Evolutionary conservation across 2,888 invertebrate species (phyloP), one percentile per base, ranked within the genome.

Genomic region (Morpho deidamia): DNA sequence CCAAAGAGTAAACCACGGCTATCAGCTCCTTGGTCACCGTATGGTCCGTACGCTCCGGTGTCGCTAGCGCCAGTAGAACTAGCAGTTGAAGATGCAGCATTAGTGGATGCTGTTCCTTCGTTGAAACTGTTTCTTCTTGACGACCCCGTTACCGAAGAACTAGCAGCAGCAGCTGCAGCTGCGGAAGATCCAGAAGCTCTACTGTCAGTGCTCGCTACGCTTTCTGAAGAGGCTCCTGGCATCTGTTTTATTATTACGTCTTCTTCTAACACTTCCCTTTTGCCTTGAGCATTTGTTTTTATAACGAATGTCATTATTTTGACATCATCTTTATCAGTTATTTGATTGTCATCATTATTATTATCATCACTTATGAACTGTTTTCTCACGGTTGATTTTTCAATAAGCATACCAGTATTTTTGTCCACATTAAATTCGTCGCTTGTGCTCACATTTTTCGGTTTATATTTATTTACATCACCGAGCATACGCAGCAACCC

Each of bases 261-360:
- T 60, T 77, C 69, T 63, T 85, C 83, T n/a, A 59, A 62, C 7
- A 84, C 64, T 0, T 46, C 60, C 61, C 79, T 74, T 9, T 72
- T 63, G 4, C 84, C 86, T 0, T 41, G 10, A 1, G 65, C 68
- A 50, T 83, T 80, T 0, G 60, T 59, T 11, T 66, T 68, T 1
- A 81, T 71, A 0, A 65, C 61, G 3, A 78, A 60, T 0, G 60
- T 74, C 58, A 64, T 67, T 2, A 70, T 23, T 38, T 46, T 32
- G 0, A 38, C 10, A 8, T 46, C 46, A 11, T n/a, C 38, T 7
- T 23, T 62, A 11, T 70, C 56, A 23, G 23, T 23, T 41, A 69
- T 72, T 45, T 75, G 73, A 45, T 68, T 64, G 4, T 66, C 63
- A 23, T 8, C 1, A 23, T n/a, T 12, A n/a, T 46, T n/a, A 4